Percentiles rank a stretch among this genome's conserved stretches.
These are phyloP conservation scores for Calypte anna DNA, from an alignment of 2,113 vertebrate genomes.

Conservation along the genomic window DNA sequence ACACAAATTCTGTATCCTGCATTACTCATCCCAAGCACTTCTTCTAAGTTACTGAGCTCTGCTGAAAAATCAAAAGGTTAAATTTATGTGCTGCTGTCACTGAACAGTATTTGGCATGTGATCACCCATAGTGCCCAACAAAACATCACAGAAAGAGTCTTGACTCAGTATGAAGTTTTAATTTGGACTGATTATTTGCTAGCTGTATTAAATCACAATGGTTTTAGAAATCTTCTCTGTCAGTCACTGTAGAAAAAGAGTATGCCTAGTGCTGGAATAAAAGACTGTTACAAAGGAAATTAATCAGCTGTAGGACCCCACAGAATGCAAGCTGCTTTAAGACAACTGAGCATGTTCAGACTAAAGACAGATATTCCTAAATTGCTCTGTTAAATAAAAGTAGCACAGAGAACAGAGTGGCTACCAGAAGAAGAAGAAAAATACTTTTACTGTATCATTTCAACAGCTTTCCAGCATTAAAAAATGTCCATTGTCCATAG, in stretches of 20 bases:
- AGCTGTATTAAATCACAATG: not conserved
- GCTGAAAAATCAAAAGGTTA: not conserved
- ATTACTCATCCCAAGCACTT: not conserved
- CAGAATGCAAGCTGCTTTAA: not conserved
- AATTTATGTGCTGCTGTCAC: not conserved
- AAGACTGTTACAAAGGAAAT: not conserved
- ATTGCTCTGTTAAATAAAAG: not conserved
- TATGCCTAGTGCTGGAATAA: not conserved
- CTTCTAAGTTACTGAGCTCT: not conserved
- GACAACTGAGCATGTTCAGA: not conserved
- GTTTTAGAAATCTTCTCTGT: not conserved
- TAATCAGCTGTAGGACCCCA: not conserved
- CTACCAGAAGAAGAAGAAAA: not conserved
- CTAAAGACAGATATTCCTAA: not conserved
- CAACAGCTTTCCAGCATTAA: not conserved
- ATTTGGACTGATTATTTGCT: not conserved
- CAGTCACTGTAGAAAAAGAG: not conserved
- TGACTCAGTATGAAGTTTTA: not conserved
- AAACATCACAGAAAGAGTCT: not conserved
- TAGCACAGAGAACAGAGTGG: not conserved
- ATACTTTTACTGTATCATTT: not conserved
- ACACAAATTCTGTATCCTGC: conserved; percentile 29
- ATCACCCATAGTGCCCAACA: not conserved
- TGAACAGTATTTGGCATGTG: not conserved
- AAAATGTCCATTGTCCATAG: not conserved